phyloP scores from a whole-genome alignment of 2,888 invertebrate genomes.

The Chironomus riparius region DNA sequence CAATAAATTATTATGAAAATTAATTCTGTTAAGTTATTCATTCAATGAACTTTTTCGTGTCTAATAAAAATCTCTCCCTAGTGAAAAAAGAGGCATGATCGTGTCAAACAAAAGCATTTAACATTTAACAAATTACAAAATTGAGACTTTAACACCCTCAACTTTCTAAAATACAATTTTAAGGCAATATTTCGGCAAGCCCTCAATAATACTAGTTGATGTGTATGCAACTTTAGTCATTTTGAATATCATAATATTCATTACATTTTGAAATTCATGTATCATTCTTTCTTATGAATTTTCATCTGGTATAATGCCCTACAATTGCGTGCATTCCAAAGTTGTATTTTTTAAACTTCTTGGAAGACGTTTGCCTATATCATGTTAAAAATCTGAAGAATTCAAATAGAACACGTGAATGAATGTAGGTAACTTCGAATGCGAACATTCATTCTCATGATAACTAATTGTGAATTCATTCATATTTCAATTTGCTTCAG shows the following conservation, averaged over 20 bases:
- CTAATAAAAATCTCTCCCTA: conserved; percentile 13
- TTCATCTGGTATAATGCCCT: neutral
- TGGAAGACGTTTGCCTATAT: neutral
- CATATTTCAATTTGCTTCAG: neutral
- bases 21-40: conserved; percentile 27
- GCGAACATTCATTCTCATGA: no score
- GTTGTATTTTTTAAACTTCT: neutral
- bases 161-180: conserved; percentile 20
- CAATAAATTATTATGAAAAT: conserved; percentile 25
- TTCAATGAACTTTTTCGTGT: conserved; percentile 25
- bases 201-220: neutral
- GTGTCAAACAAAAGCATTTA: conserved; percentile 22
- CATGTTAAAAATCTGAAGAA: neutral
- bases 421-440: neutral
- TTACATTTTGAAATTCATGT: no score
- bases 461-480: no score
- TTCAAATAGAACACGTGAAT: neutral
- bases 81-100: neutral
- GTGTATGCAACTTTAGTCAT: neutral
- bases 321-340: neutral
- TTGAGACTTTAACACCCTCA: conserved; percentile 26
- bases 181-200: neutral
- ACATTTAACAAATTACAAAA: conserved; percentile 24
- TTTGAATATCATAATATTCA: neutral
- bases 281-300: no score